Evolutionary conservation across 2,888 invertebrate species (phyloP), one percentile per base, ranked within the genome.

Genomic region (Siphonodentalium dalli): DNA sequence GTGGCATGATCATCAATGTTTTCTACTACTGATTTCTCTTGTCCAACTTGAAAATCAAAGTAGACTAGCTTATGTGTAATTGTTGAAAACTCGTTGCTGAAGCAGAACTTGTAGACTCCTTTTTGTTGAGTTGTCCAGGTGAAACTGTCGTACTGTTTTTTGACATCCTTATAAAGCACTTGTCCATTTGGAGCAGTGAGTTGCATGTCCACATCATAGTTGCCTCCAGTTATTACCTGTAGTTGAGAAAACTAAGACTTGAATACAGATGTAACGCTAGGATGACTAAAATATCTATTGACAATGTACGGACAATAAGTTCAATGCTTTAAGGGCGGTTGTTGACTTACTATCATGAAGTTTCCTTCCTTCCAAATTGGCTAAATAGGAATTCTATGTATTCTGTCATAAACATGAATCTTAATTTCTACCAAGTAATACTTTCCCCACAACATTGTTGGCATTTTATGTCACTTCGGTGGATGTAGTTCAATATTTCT

Each of bases 51-150:
- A 74, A 98, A 90, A 82, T 97, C 97, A 89, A 99, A 93, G 83
- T 98, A 99, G 23, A 99, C 93, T 64, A 97, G 87, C 84, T 99
- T 99, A 80, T 99, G 98, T 7, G 96, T 93, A 83, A 98, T 97
- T 48, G 98, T 97, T 41, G 98, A 98, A 82, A 99, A 99, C 82
- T 99, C 96, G 84, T 99, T 99, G 81, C 96, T 95, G 83, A 99
- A 99, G 84, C 99, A 81, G 71, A 81, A 79, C 40, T 71, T 72
- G 67, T 74, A 72, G 26, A 77, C 67, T 11, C 80, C 80, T 4
- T 63, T 66, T 35, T 61, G 53, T 11, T 74, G 74, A 1, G 80
- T 64, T 2, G 71, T 79, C 79, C 79, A 81, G 49, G 89, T 89
- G 82, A 93, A 90, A 24, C 92, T 93, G 82, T 98, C 98, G 83